Base-by-base conservation (phyloP, 2,888 invertebrate species). In the Cephus sareptanus region DNA sequence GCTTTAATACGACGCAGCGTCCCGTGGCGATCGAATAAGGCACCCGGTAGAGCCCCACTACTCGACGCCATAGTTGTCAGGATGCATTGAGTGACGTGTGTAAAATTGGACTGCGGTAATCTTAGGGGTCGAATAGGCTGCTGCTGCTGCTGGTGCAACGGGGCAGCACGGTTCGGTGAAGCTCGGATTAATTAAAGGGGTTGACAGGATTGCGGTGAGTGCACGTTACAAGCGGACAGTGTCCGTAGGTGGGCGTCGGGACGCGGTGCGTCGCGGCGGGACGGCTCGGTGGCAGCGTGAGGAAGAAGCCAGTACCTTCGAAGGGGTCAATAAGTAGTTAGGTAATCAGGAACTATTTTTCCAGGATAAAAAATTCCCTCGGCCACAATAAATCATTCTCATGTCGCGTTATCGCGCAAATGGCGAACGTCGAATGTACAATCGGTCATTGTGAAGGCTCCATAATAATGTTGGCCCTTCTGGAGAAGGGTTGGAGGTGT, bases 71-170 rank as follows among this genome's bases (percentile, higher is more conserved):
- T 56, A 56, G 40, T 56, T 56, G 71, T 31, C 71, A 30, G 71
- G 71, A 71, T 23, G 35, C 35, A 30, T 30, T 35, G 35, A 35
- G 31, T n/a, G 88, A 87, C 87, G 85, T 85, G 85, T 86, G 85
- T 87, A 88, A 88, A 87, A 87, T 88, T 87, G 86, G 83, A 83
- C 84, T 86, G 88, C 84, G 87, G 88, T 87, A 84, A 88, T 88
- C 87, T 88, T 86, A 85, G 83, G 40, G 84, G 80, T 82, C 74
- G 80, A 79, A 79, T 77, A 75, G 82, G 71, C 71, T 84, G 79
- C 80, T 80, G 34, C 80, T 80, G 34, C 34, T 35, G 35, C 35
- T 12, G 34, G 9, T 34, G 79, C 80, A 71, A 31, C 33, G 30
- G 40, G 40, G 23, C 3, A 6, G 3, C 15, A 74, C 23, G 30